Evolutionary conservation across 2,888 invertebrate genomes (phyloP), one percentile per base, ranked within the genome.

Genomic region (Pinctada fucata): DNA sequence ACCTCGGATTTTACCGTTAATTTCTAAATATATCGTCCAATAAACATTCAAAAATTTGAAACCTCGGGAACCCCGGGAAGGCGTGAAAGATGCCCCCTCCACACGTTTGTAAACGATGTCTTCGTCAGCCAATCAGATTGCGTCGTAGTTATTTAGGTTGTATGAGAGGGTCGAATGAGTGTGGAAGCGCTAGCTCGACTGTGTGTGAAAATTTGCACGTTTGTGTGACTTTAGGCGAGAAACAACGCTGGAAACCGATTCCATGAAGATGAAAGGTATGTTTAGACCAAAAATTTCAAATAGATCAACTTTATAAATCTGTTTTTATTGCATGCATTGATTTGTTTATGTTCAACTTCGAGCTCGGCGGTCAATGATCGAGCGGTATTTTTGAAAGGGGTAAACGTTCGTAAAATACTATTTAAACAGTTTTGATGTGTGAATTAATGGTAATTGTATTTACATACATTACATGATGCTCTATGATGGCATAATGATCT

Each of bases 51-150:
- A 31, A 31, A 31, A 31, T 31, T 31, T 31, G 31, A 31, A 31
- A 31, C 31, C 31, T 31, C 31, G 74, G 80, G 85, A 75, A 83
- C 81, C 75, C 68, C 80, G 85, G 85, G 83, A 84, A 82, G 78
- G 84, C 82, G 83, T 76, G 78, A 52, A 70, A 52, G 65, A 74
- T 70, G 76, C 71, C 79, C 74, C 69, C 78, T 84, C 82, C 83
- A 83, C 76, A 82, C 83, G 86, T 86, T 87, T 85, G 80, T 83
- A 86, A 87, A 86, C 85, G 85, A 83, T 64, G 69, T 58, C 73
- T 65, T 50, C 65, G 72, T 82, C 77, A 77, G 72, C 87, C 86
- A 87, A 87, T 87, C 85, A 87, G 80, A 75, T 68, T 4, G 58
- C 58, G 13, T 6, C 6, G 13, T 10, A 13, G 13, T 58, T 58